Percentiles rank a stretch among this genome's conserved stretches.
Conservation (phyloP, 2,113 vertebrate genomes). For the Orthonyx spaldingii region DNA sequence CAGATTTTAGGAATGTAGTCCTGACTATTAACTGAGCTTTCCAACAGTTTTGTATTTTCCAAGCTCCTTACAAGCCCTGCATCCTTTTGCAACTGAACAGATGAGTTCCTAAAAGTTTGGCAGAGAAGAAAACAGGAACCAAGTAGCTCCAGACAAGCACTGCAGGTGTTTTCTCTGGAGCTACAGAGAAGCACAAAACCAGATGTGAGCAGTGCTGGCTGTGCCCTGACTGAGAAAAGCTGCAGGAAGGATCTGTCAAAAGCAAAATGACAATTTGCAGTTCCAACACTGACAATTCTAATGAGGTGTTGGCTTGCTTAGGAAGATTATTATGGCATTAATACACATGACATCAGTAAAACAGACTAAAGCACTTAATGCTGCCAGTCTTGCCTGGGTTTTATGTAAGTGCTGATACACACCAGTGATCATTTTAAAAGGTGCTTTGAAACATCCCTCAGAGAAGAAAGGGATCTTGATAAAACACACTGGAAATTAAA, state of each 20-base stretch:
- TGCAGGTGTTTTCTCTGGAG: background rate
- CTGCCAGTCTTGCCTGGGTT: background rate
- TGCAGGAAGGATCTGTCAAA: background rate
- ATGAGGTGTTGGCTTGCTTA: background rate
- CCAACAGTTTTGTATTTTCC: background rate
- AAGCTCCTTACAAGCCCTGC: background rate
- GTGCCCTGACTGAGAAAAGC: background rate
- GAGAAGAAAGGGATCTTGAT: background rate
- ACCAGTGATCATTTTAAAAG: background rate
- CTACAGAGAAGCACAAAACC: background rate
- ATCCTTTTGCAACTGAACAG: background rate
- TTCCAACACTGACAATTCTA: background rate
- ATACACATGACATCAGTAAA: background rate
- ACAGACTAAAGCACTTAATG: background rate
- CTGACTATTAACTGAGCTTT: background rate
- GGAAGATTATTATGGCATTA: slow-evolving; percentile 1
- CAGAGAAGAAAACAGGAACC: background rate
- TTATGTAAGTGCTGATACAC: background rate
- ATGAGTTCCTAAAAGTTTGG: background rate
- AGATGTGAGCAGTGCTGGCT: background rate
- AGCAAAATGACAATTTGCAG: background rate
- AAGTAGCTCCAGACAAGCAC: background rate
- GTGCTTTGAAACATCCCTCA: background rate
- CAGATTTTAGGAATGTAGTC: background rate
- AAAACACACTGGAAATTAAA: background rate